Evolutionary conservation across 35 echinoderm and acorn worm species (phyloP).

Genomic region (Patiria miniata): DNA sequence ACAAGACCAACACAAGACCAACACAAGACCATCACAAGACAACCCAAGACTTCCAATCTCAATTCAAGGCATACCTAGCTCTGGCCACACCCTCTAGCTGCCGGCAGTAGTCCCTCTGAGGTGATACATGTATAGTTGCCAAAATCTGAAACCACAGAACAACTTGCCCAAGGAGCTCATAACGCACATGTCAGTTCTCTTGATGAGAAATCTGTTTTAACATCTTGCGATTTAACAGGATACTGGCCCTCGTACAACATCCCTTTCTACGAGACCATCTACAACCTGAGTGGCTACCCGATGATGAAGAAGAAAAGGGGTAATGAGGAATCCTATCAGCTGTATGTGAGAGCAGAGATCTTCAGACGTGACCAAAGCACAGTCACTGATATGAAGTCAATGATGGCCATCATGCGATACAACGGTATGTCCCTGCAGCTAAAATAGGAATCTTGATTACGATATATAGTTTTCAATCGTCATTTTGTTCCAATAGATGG

Average conservation of each 20-base stretch:
- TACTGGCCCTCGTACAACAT: constrained; percentile 98
- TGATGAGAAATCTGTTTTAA: too few relatives aligned
- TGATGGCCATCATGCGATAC: constrained; percentile 86
- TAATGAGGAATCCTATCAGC: constrained; percentile 61
- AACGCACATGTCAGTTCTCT: too few relatives aligned
- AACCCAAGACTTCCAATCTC: too few relatives aligned
- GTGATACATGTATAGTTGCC: too few relatives aligned
- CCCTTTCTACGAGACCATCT: constrained; percentile 90
- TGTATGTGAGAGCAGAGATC: constrained; percentile 81
- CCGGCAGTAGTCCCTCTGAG: too few relatives aligned
- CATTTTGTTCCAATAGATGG: not conserved
- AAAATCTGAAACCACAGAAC: too few relatives aligned
- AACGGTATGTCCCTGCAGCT: constrained; percentile 84
- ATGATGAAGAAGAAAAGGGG: constrained; percentile 50
- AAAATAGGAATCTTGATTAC: not conserved
- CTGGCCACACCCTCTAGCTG: too few relatives aligned
- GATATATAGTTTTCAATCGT: not conserved
- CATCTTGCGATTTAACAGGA: constrained; percentile 25
- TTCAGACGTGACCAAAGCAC: constrained; percentile 84
- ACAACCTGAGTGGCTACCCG: constrained; percentile 93
- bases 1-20: too few relatives aligned
- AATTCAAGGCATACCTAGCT: too few relatives aligned
- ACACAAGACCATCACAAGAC: too few relatives aligned
- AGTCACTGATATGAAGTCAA: constrained; percentile 75
- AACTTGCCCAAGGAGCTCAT: too few relatives aligned